These are phyloP conservation scores for Dipodomys spectabilis DNA, from an alignment of 2,113 vertebrate genomes.

Conservation along the genomic window DNA sequence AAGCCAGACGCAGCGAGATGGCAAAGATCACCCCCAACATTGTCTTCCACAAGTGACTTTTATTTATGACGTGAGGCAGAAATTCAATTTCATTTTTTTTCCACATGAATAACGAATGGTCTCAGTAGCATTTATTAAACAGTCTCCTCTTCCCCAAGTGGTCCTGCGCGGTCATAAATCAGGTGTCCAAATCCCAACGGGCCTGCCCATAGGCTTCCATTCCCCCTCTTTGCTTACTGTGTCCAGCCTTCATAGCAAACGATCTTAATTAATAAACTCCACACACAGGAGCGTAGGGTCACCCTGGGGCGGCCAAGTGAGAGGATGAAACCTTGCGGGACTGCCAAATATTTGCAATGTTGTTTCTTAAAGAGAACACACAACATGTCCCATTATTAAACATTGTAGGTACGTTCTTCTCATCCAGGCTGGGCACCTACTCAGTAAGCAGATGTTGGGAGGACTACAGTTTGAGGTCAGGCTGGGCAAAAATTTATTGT, in stretches of 20 bases:
- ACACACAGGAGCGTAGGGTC: background rate
- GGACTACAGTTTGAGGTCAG: no score
- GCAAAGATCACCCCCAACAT: background rate
- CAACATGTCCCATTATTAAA: no score
- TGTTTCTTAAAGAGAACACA: background rate
- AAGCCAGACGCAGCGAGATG: background rate
- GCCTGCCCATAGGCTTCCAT: background rate
- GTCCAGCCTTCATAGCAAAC: background rate
- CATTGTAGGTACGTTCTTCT: no score
- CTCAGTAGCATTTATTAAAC: conserved; percentile 34
- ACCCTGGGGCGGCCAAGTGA: background rate
- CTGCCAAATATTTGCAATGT: background rate
- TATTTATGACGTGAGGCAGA: conserved; percentile 70
- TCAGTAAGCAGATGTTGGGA: no score
- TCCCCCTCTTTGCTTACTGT: background rate
- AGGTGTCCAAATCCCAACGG: background rate
- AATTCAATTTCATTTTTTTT: conserved; percentile 79
- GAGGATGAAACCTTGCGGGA: rapidly evolving
- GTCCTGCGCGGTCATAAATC: background rate
- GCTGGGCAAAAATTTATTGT: no score
- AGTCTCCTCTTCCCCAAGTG: background rate
- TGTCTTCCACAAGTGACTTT: conserved; percentile 58
- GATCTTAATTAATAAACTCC: background rate
- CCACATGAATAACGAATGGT: conserved; percentile 69
- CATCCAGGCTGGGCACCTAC: no score